phyloP scores from a whole-genome alignment of 2,113 vertebrate species.

The Pollimyrus isidori region DNA sequence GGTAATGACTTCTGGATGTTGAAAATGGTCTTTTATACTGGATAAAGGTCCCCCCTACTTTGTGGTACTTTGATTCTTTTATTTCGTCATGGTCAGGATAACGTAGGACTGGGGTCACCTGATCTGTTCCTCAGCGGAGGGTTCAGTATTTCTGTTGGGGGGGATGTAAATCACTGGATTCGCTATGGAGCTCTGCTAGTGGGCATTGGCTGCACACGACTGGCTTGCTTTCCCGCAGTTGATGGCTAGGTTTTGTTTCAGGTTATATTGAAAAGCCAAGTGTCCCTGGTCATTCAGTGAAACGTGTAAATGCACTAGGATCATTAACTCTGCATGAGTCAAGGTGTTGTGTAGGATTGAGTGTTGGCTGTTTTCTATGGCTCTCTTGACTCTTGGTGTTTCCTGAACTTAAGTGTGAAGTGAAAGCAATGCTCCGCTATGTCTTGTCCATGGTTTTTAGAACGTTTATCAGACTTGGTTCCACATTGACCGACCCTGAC shows the following conservation, averaged over 20 bases:
- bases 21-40: constrained; percentile 1
- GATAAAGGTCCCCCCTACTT: not conserved
- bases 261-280: not conserved
- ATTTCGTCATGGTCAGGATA: not conserved
- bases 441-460: not conserved
- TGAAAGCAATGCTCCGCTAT: not conserved
- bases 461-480: not conserved
- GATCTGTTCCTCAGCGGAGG: not conserved
- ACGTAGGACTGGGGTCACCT: not conserved
- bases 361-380: not conserved
- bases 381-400: not conserved
- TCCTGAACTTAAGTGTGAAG: not conserved
- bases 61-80: not conserved
- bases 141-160: not conserved
- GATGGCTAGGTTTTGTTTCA: not conserved
- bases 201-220: not conserved
- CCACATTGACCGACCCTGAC: not conserved
- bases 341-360: not conserved
- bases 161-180: not conserved
- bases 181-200: not conserved
- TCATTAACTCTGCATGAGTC: not conserved
- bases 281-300: not conserved
- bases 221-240: not conserved
- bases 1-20: constrained; percentile 1
- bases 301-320: not conserved